Percentiles rank a stretch among this genome's conserved stretches.
phyloP scores from a whole-genome alignment of 2,797 vertebrate species.

The Oreochromis mossambicus region DNA sequence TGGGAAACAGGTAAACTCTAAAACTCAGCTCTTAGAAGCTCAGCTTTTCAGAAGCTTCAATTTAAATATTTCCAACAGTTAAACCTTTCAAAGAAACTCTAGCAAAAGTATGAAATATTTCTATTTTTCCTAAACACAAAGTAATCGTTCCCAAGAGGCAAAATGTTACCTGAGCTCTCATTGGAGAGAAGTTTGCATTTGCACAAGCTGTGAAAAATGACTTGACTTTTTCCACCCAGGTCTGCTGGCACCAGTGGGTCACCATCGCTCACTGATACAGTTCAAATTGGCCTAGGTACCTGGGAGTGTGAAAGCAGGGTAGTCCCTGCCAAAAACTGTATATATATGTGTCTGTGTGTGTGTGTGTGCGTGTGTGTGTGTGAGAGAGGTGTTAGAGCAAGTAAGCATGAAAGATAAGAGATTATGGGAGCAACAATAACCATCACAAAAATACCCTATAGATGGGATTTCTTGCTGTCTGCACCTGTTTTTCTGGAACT shows the following conservation, averaged over 20 bases:
- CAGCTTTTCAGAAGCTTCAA: background rate
- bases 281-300: conserved; percentile 56
- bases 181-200: conserved; percentile 27
- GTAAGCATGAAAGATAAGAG: conserved; percentile 12
- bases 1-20: background rate
- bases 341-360: background rate
- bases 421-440: conserved; percentile 24
- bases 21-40: background rate
- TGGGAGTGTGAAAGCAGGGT: conserved; percentile 25
- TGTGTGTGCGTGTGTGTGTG: background rate
- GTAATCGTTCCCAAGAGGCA: conserved; percentile 13
- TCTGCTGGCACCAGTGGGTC: conserved; percentile 40
- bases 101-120: background rate
- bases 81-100: background rate
- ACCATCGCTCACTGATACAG: conserved; percentile 51
- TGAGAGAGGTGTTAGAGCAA: background rate
- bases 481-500: conserved; percentile 4
- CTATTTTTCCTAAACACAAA: conserved; percentile 11
- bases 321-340: conserved; percentile 20
- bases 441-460: conserved; percentile 16
- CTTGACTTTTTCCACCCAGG: conserved; percentile 11
- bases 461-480: conserved; percentile 14
- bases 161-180: conserved; percentile 18
- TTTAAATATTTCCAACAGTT: background rate
- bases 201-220: conserved; percentile 36